Evolutionary conservation across 2,113 vertebrate genomes (phyloP).

Genomic region (Cromileptes altivelis): DNA sequence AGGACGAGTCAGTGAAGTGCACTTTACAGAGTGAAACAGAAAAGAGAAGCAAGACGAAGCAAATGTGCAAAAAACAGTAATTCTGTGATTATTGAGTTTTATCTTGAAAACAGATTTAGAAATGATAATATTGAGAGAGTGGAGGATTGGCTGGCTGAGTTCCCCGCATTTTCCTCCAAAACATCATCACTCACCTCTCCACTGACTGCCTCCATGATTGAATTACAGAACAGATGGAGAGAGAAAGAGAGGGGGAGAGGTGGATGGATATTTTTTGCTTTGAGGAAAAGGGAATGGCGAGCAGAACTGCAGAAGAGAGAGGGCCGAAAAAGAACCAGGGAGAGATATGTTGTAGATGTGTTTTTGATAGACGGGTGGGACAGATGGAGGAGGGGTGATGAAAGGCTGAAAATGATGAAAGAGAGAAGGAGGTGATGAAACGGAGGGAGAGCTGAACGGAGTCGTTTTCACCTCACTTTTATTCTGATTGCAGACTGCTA

Average conservation of each 20-base stretch:
- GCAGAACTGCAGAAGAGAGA: conserved; percentile 33
- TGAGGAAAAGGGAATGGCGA: conserved; percentile 34
- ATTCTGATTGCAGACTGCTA: conserved; percentile 22
- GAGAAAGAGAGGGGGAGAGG: conserved; percentile 14
- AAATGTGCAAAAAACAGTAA: conserved; percentile 1
- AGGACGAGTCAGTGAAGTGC: not conserved
- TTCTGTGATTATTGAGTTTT: conserved; percentile 12
- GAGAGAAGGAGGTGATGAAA: conserved; percentile 40
- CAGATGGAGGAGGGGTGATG: conserved; percentile 38
- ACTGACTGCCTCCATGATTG: conserved; percentile 74
- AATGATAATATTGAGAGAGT: conserved; percentile 46
- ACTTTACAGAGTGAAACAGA: not conserved
- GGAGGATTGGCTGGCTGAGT: conserved; percentile 41
- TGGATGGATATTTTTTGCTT: conserved; percentile 49
- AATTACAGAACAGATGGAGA: conserved; percentile 78
- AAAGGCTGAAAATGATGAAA: conserved; percentile 44
- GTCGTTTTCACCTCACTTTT: conserved; percentile 27
- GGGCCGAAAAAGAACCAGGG: not conserved
- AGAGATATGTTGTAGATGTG: not conserved
- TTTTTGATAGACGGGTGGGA: conserved; percentile 32
- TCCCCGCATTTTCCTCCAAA: conserved; percentile 70
- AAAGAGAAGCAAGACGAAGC: not conserved
- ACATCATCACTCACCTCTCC: conserved; percentile 74
- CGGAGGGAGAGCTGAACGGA: conserved; percentile 12
- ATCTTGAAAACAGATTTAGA: conserved; percentile 36